A percentile compares a stretch with the other conserved stretches of the same genome.
Conservation (phyloP, 2,797 vertebrate species). For the Lerista edwardsae region DNA sequence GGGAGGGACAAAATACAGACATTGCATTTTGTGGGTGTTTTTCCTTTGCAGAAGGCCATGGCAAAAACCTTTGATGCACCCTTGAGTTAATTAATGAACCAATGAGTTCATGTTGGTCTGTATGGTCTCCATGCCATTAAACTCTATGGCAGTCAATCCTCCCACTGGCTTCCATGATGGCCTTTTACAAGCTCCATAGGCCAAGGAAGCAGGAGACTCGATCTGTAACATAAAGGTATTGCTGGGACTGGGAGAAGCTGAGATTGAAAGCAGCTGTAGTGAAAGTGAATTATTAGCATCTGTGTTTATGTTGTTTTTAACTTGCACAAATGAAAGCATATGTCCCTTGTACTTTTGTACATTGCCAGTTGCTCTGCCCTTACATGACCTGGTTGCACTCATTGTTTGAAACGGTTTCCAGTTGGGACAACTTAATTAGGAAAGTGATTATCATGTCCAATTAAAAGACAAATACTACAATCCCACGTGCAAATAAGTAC, state of each 20-base stretch:
- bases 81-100: neutral
- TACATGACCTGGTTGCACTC: neutral
- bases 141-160: constrained; percentile 16
- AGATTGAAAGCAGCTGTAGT: constrained; percentile 42
- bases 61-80: neutral
- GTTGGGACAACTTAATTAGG: neutral
- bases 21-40: neutral
- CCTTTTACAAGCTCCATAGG: constrained; percentile 5
- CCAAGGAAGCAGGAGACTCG: constrained; percentile 18
- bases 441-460: neutral
- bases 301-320: constrained; percentile 52
- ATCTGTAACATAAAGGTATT: constrained; percentile 23
- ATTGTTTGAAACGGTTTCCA: constrained; percentile 6
- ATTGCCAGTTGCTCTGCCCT: constrained; percentile 48
- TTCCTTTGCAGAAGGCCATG: neutral
- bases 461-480: neutral
- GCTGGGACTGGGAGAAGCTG: constrained; percentile 31
- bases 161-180: neutral
- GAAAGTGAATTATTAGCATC: constrained; percentile 50
- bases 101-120: neutral
- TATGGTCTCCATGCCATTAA: neutral
- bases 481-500: neutral
- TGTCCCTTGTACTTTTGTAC: constrained; percentile 27
- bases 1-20: neutral
- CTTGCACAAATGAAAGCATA: constrained; percentile 48